Percentiles rank a stretch among this genome's conserved stretches.
phyloP scores from a whole-genome alignment of 2,888 invertebrate genomes.

The Cepaea hortensis region DNA sequence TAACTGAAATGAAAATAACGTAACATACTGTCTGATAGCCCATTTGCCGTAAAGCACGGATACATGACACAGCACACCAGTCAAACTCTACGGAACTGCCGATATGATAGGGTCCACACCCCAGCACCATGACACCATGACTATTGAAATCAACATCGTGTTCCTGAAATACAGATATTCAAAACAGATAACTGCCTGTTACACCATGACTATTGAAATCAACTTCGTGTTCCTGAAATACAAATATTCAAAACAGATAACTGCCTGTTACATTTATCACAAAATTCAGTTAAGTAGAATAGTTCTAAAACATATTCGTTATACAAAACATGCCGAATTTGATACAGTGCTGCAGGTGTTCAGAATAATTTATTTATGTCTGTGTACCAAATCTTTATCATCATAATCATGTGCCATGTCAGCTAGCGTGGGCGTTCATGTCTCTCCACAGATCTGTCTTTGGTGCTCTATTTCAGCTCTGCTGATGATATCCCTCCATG shows the following conservation, averaged over 20 bases:
- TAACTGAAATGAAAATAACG: not conserved
- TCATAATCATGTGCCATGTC: too few relatives aligned
- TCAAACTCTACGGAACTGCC: constrained; percentile 74
- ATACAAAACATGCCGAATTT: too few relatives aligned
- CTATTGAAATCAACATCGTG: constrained; percentile 67
- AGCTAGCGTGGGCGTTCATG: too few relatives aligned
- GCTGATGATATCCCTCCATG: too few relatives aligned
- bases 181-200: not conserved
- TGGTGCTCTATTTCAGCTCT: too few relatives aligned
- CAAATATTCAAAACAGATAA: not conserved
- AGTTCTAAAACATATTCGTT: too few relatives aligned
- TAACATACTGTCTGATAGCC: constrained; percentile 61
- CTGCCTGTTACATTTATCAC: too few relatives aligned
- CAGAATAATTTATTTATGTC: too few relatives aligned
- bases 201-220: constrained; percentile 63
- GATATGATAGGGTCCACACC: constrained; percentile 73
- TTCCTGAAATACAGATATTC: constrained; percentile 57
- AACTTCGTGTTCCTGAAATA: constrained; percentile 66
- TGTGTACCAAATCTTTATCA: too few relatives aligned
- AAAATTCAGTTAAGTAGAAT: too few relatives aligned
- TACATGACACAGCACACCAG: constrained; percentile 72
- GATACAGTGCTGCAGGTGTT: too few relatives aligned
- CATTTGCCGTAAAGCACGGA: constrained; percentile 62
- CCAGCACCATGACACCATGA: constrained; percentile 69
- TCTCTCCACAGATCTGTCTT: too few relatives aligned